A percentile compares a stretch with the other conserved stretches of the same genome.
These are phyloP conservation scores for Pachyuromys duprasi DNA, from an alignment of 2,797 vertebrate species.

Conservation along the genomic window DNA sequence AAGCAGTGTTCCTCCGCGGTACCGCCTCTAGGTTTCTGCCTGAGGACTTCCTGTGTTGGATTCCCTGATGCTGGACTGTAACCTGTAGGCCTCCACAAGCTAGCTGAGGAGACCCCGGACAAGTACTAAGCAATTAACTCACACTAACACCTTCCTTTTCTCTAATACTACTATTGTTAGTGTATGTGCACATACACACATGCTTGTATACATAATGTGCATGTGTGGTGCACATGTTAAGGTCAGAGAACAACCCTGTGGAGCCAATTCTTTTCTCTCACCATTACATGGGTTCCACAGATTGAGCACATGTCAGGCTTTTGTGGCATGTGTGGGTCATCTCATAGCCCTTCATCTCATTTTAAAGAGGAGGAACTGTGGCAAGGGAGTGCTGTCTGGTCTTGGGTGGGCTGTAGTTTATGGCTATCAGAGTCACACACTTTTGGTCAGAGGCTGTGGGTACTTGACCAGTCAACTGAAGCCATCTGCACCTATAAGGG, in stretches of 20 bases:
- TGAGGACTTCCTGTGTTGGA: not conserved
- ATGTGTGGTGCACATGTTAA: not conserved
- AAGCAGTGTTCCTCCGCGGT: not conserved
- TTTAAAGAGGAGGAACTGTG: not conserved
- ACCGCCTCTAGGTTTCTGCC: not conserved
- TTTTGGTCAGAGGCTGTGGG: not conserved
- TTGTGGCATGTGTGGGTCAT: not conserved
- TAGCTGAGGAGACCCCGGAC: not conserved
- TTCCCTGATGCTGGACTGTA: not conserved
- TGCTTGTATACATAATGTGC: not conserved
- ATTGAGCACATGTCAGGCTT: not conserved
- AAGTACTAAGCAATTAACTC: not conserved
- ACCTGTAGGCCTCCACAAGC: not conserved
- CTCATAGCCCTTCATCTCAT: not conserved
- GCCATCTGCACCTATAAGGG: not conserved
- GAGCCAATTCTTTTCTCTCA: not conserved
- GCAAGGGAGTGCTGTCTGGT: not conserved
- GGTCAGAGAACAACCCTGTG: not conserved
- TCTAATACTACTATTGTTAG: not conserved
- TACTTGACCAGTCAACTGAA: not conserved
- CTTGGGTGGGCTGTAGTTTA: not conserved
- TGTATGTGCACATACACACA: not conserved
- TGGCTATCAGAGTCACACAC: constrained; percentile 21
- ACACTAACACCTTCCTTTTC: not conserved
- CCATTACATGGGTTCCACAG: not conserved